A percentile compares a stretch with the other conserved stretches of the same genome.
Evolutionary conservation across 2,113 vertebrate species (phyloP).

Genomic region (Castor canadensis): DNA sequence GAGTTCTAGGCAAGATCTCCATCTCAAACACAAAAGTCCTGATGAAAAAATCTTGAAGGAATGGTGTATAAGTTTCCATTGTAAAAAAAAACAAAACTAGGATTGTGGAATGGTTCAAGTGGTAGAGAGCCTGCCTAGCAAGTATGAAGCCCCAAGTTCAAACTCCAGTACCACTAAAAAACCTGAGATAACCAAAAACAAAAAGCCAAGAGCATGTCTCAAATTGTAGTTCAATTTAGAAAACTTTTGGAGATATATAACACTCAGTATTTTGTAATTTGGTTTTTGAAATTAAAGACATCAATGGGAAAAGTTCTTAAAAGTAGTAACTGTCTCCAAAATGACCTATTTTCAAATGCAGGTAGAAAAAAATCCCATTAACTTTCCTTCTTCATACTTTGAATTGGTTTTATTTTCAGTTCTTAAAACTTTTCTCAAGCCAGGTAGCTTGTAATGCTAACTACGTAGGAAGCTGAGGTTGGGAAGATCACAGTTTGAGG

Average conservation of each 20-base stretch:
- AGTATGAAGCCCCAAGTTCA: too few relatives aligned
- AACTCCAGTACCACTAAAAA: too few relatives aligned
- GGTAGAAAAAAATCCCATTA: neutral
- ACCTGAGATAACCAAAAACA: too few relatives aligned
- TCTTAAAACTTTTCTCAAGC: neutral
- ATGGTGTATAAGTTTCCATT: neutral
- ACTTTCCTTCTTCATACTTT: neutral
- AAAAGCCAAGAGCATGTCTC: neutral
- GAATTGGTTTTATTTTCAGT: neutral
- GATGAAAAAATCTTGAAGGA: neutral
- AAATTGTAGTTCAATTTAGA: slow-evolving; percentile 18
- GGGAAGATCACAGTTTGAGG: too few relatives aligned
- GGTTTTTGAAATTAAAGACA: slow-evolving; percentile 4
- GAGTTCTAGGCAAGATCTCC: too few relatives aligned
- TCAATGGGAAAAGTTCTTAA: neutral
- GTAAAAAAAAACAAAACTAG: too few relatives aligned
- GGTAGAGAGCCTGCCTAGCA: too few relatives aligned
- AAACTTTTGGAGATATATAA: neutral
- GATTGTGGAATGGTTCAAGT: too few relatives aligned
- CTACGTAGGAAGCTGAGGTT: too few relatives aligned
- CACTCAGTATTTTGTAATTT: slow-evolving; percentile 27
- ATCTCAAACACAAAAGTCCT: neutral
- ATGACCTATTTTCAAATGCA: slow-evolving; percentile 27
- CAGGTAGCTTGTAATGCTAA: too few relatives aligned
- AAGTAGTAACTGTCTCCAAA: neutral